Conservation (phyloP, 1,140 invertebrate species). For the Arion vulgaris region DNA sequence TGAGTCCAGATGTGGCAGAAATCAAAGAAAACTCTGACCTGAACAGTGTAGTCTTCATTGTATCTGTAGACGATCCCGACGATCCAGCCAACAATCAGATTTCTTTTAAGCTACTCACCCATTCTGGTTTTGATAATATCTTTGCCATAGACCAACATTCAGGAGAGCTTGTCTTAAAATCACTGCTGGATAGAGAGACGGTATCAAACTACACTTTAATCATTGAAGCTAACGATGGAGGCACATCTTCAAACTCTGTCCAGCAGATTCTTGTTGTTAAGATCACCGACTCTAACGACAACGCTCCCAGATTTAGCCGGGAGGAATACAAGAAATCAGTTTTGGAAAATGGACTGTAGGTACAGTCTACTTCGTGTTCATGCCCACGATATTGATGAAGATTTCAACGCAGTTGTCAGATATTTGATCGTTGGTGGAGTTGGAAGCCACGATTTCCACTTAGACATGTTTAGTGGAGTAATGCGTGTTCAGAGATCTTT, state of each 20-base stretch:
- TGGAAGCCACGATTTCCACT: constrained; percentile 70
- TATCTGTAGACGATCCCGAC: constrained; percentile 93
- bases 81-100: constrained; percentile 90
- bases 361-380: constrained; percentile 86
- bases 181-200: constrained; percentile 87
- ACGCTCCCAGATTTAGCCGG: constrained; percentile 90
- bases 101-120: constrained; percentile 82
- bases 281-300: constrained; percentile 94
- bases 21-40: constrained; percentile 64
- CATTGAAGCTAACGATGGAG: constrained; percentile 79
- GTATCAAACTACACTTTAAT: constrained; percentile 85
- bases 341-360: constrained; percentile 92
- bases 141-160: constrained; percentile 88
- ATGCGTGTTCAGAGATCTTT: constrained; percentile 64
- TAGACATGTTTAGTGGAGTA: constrained; percentile 68
- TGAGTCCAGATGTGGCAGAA: constrained; percentile 83
- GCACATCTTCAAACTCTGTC: constrained; percentile 49
- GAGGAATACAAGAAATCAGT: constrained; percentile 89
- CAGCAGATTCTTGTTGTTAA: constrained; percentile 80
- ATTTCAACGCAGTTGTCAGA: constrained; percentile 81
- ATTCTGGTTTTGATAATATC: constrained; percentile 73
- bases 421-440: constrained; percentile 70
- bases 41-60: constrained; percentile 76
- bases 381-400: constrained; percentile 92
- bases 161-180: constrained; percentile 86